Evolutionary conservation across 2,888 invertebrate genomes (phyloP), one percentile per base, ranked within the genome.

Genomic region (Trichogramma dendrolimi): DNA sequence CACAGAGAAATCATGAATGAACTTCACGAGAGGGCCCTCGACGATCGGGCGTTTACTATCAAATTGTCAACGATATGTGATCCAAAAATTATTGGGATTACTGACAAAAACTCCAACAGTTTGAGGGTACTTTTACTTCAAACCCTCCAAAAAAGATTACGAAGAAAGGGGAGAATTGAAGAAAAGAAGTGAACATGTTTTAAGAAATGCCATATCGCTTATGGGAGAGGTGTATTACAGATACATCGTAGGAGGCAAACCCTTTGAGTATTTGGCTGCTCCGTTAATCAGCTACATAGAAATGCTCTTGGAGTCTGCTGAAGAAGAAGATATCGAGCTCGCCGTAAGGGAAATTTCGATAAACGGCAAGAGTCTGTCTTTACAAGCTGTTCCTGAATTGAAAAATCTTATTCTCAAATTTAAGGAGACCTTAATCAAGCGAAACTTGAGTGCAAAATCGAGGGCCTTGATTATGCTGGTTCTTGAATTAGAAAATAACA

Each of bases 381-480:
- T 27, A 3, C 27, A 27, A 27, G 27, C 27, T 3, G 27, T 27
- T 1, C 27, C 27, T 27, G 27, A 27, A 27, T 27, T 27, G 27
- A 27, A 27, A 27, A 27, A 27, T 27, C 27, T 27, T 27, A 27
- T 27, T 27, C 27, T 1, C 27, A 27, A 27, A 27, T 27, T 27
- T 27, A 27, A 27, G 27, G 27, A 27, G 27, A 27, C 27, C 10
- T 67, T 82, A 54, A 69, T 78, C 7, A 71, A 74, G 6, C 77
- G 75, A 55, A 71, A 74, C 58, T 63, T 80, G 10, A 71, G 76
- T 59, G 70, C 74, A 40, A 74, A 70, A 46, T 75, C 77, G 44
- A 77, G 79, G 69, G 67, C 76, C 7, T 78, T 80, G 76, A 67
- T 82, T 41, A 68, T 82, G 7, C 71, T 81, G 38, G 73, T 79